These are phyloP conservation scores for Mustelus asterias DNA, from an alignment of 2,113 vertebrate genomes.

Conservation along the genomic window DNA sequence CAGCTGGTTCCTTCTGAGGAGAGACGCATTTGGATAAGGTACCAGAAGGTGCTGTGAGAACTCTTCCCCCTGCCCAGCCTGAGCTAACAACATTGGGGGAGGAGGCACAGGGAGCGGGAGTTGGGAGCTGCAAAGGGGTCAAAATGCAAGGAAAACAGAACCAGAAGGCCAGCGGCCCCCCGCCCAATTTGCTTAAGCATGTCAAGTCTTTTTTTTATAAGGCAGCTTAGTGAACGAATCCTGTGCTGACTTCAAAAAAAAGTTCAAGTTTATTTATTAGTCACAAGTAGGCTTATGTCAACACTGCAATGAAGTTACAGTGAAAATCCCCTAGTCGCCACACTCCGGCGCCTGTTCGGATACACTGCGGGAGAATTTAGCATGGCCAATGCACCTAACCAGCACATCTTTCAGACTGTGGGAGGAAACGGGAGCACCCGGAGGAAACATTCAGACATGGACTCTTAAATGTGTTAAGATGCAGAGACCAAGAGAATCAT, in stretches of 20 bases:
- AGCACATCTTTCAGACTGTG: too few relatives aligned
- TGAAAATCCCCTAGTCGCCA: too few relatives aligned
- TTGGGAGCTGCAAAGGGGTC: neutral
- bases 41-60: neutral
- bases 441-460: neutral
- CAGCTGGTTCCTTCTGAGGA: constrained; percentile 30
- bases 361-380: too few relatives aligned
- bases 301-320: too few relatives aligned
- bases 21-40: neutral
- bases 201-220: neutral
- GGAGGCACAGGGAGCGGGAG: neutral
- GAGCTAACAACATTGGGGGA: neutral
- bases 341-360: too few relatives aligned
- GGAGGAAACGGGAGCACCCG: too few relatives aligned
- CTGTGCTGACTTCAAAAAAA: neutral
- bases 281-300: too few relatives aligned
- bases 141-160: neutral
- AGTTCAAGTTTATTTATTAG: too few relatives aligned
- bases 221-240: neutral
- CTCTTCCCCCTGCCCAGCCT: neutral
- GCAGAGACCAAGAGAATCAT: neutral
- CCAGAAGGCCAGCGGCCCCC: neutral
- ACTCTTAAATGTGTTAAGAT: neutral
- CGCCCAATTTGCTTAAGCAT: neutral
- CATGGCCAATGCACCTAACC: too few relatives aligned